Percentiles rank a stretch among this genome's conserved stretches.
phyloP scores from a whole-genome alignment of 2,113 vertebrate genomes.

The Calidris pygmaea region DNA sequence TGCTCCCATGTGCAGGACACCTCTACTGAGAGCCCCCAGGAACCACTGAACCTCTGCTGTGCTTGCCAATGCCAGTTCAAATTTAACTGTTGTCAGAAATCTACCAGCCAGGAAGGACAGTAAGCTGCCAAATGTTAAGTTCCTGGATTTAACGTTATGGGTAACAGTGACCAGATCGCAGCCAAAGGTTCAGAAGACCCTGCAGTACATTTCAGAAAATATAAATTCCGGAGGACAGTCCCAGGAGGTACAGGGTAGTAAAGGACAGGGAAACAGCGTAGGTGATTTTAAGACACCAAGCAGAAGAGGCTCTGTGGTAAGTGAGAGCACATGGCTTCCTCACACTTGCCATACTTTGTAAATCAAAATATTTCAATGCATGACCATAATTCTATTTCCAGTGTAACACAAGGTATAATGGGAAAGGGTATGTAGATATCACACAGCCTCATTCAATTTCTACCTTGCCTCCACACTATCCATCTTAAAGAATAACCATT shows the following conservation, averaged over 20 bases:
- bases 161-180: background rate
- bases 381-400: background rate
- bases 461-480: background rate
- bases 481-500: background rate
- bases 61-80: background rate
- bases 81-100: background rate
- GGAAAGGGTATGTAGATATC: background rate
- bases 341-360: background rate
- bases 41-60: background rate
- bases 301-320: background rate
- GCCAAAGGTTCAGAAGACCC: background rate
- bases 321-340: background rate
- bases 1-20: background rate
- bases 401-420: background rate
- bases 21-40: background rate
- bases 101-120: background rate
- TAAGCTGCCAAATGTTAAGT: background rate
- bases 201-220: background rate
- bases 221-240: background rate
- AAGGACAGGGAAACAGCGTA: background rate
- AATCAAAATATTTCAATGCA: background rate
- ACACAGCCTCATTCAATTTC: background rate
- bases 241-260: background rate
- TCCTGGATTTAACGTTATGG: background rate
- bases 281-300: background rate